Base-by-base conservation (phyloP, 35 echinoderm and acorn worm species). In the Heliocidaris tuberculata region DNA sequence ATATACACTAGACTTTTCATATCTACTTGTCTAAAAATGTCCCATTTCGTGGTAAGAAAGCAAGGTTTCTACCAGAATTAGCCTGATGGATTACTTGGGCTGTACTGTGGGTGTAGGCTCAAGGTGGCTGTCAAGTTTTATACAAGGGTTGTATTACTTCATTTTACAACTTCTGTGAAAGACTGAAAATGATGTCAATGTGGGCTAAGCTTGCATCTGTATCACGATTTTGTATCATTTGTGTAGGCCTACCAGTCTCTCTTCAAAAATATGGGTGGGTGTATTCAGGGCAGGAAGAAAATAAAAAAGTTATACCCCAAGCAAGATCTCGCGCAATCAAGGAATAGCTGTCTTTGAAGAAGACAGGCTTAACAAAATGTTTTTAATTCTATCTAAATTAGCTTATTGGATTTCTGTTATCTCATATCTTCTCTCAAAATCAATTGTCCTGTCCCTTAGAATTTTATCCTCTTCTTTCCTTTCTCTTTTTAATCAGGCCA, bases 1-100 rank as follows among this genome's bases (percentile, higher is more conserved):
- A 89, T 89, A 89, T 89, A 24, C 31, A 48, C 87, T 89, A 32
- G 87, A 32, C 87, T 89, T 2, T 89, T 15, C 87, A 89, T 89
- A 78, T 21, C 21, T 78, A n/a, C 65, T 78, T 78, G 65, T 27
- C 65, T 78, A 78, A 78, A 78, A 78, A n/a, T 24, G 65, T 78
- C 21, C 65, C 27, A n/a, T 78, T 78, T 78, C 65, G 21, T n/a
- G 21, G 65, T 78, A 78, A 78, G 27, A 78, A 78, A 78, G 65
- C 17, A 19, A 78, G 19, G 8, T 78, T 78, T 71, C 0, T 71
- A 27, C 21, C 65, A 1, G 19, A 78, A 27, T 70, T 70, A 70
- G 60, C 60, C 60, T 78, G 65, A 78, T 78, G 65, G 65, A 78
- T 78, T 19, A n/a, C 65, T 78, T 78, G 27, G 35, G 27, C 27